Evolutionary conservation across 2,113 vertebrate genomes (phyloP).

Genomic region (Thinocorus orbignyianus): DNA sequence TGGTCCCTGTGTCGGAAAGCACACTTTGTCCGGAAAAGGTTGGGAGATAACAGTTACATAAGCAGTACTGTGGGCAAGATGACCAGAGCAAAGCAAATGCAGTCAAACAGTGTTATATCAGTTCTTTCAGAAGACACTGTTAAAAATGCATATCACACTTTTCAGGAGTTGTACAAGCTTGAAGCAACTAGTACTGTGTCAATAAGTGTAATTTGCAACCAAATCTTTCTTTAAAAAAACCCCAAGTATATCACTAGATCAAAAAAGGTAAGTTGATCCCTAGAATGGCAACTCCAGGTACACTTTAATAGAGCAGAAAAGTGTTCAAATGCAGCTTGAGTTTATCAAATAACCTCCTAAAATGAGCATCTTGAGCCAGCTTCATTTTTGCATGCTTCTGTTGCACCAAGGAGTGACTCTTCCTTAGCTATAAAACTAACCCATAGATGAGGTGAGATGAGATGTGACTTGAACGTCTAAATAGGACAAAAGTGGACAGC

Average conservation of each 20-base stretch:
- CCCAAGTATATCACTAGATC: neutral
- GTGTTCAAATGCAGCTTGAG: neutral
- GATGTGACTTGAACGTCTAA: neutral
- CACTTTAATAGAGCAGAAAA: neutral
- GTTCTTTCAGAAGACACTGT: neutral
- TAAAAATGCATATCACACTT: neutral
- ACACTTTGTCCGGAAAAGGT: neutral
- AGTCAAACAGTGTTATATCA: neutral
- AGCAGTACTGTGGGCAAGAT: neutral
- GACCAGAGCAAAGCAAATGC: neutral
- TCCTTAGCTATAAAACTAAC: neutral
- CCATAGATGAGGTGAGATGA: neutral
- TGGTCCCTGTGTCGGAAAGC: neutral
- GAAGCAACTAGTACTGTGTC: neutral
- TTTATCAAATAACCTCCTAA: neutral
- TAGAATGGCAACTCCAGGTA: neutral
- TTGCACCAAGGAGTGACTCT: neutral
- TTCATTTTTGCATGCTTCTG: neutral
- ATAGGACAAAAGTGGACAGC: neutral
- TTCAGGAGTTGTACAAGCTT: neutral
- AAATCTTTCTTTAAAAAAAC: neutral
- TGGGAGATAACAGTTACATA: neutral
- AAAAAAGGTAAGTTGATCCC: neutral
- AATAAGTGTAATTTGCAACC: neutral
- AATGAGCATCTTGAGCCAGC: neutral